Evolutionary conservation across 2,888 invertebrate species (phyloP).

Genomic region (Aelia acuminata): DNA sequence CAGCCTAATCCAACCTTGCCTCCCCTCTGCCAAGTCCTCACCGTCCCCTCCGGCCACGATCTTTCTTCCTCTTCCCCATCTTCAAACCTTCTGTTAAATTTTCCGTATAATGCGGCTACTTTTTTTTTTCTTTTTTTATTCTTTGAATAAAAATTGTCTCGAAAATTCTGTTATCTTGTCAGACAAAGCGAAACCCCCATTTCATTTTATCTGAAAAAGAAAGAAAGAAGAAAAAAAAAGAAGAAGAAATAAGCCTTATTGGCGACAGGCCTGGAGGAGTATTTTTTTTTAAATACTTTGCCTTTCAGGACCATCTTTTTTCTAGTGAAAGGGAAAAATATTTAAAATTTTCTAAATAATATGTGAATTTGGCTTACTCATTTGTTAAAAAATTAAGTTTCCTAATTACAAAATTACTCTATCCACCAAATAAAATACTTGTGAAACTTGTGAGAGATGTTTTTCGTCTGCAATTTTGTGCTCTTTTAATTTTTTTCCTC

Average conservation of each 20-base stretch:
- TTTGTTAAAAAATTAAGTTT: too few species aligned
- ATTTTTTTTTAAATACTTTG: background rate
- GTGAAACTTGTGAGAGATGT: too few species aligned
- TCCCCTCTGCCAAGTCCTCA: background rate
- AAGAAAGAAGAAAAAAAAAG: too few species aligned
- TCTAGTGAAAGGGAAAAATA: too few species aligned
- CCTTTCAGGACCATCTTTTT: background rate
- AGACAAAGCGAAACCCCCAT: background rate
- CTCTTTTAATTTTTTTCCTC: too few species aligned
- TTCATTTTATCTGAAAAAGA: background rate
- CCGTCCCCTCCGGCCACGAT: background rate
- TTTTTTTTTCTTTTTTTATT: background rate
- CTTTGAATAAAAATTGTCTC: background rate
- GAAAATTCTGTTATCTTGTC: background rate
- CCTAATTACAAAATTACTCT: too few species aligned
- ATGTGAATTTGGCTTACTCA: too few species aligned
- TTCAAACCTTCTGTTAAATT: background rate
- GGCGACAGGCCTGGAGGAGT: background rate
- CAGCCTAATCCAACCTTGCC: conserved; percentile 21
- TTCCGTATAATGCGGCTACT: background rate
- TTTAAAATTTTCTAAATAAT: too few species aligned
- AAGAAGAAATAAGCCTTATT: background rate
- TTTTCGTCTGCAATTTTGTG: too few species aligned
- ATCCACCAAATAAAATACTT: too few species aligned
- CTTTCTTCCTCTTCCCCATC: background rate